These are phyloP conservation scores for Notarius quadriscutis DNA, from an alignment of 2,113 vertebrate genomes.

Conservation along the genomic window DNA sequence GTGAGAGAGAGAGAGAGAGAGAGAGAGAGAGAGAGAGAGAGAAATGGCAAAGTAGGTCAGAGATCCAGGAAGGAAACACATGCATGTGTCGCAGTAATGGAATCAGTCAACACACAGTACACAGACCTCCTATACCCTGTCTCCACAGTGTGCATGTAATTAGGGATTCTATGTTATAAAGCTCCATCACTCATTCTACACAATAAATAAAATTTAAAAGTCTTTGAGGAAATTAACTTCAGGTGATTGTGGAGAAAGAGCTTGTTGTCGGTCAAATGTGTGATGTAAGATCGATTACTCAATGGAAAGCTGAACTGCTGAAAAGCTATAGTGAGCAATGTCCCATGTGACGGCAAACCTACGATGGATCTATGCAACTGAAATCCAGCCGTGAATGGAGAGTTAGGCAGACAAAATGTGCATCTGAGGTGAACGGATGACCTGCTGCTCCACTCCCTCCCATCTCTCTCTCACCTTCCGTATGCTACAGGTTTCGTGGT, in stretches of 20 bases:
- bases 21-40: neutral
- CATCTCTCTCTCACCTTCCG: slow-evolving; percentile 3
- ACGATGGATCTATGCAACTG: slow-evolving; percentile 48
- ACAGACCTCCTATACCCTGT: slow-evolving; percentile 37
- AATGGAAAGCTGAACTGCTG: slow-evolving; percentile 26
- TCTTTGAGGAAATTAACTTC: neutral
- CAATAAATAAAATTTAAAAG: neutral
- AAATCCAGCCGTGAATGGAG: slow-evolving; percentile 51
- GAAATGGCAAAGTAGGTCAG: slow-evolving; percentile 53
- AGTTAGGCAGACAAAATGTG: slow-evolving; percentile 54
- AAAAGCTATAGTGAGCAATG: slow-evolving; percentile 43
- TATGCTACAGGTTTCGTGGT: neutral
- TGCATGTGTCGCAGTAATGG: slow-evolving; percentile 61
- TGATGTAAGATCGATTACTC: neutral
- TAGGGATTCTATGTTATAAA: neutral
- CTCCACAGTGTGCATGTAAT: slow-evolving; percentile 38
- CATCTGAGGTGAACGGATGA: slow-evolving; percentile 51
- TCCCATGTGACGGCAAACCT: slow-evolving; percentile 43
- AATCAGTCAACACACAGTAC: slow-evolving; percentile 55
- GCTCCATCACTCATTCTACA: neutral
- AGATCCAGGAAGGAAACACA: slow-evolving; percentile 23
- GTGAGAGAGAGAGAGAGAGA: slow-evolving; percentile 9
- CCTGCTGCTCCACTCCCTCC: slow-evolving; percentile 43
- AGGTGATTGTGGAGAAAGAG: slow-evolving; percentile 42
- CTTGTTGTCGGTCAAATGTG: slow-evolving; percentile 36